A percentile compares a stretch with the other conserved stretches of the same genome.
phyloP scores from a whole-genome alignment of 2,113 vertebrate species.

The Miniopterus natalensis region DNA sequence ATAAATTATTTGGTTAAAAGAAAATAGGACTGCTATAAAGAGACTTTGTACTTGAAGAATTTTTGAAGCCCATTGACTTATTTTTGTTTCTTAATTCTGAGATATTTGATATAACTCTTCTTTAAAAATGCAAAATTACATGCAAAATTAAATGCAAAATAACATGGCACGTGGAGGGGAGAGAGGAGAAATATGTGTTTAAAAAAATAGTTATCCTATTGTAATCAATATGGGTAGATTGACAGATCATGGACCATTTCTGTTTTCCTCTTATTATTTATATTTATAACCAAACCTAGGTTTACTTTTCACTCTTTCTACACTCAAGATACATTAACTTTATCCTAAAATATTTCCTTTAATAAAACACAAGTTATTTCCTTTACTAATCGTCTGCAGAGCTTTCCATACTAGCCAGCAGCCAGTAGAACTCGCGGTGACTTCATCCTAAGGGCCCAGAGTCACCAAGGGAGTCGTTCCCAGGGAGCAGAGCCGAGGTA shows the following conservation, averaged over 20 bases:
- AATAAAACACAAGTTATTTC: conserved; percentile 10
- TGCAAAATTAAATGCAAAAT: not conserved
- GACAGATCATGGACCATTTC: not conserved
- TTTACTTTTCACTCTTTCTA: not conserved
- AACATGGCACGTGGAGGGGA: not conserved
- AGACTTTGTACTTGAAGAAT: not conserved
- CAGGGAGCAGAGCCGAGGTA: not conserved
- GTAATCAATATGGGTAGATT: accelerated
- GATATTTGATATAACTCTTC: not conserved
- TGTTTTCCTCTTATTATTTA: not conserved
- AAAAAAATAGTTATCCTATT: not conserved
- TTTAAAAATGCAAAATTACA: not conserved
- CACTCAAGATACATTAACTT: not conserved
- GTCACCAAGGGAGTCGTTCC: not conserved
- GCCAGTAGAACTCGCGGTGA: not conserved
- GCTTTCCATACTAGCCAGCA: not conserved
- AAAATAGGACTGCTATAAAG: not conserved
- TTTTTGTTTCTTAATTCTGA: not conserved
- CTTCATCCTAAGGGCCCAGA: not conserved
- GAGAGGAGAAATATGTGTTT: not conserved
- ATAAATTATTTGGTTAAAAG: not conserved
- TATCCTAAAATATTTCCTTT: not conserved
- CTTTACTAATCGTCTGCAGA: conserved; percentile 8
- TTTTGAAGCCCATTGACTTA: not conserved
- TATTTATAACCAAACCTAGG: not conserved